phyloP scores from a whole-genome alignment of 2,113 vertebrate species.

The Oryzias javanicus region DNA sequence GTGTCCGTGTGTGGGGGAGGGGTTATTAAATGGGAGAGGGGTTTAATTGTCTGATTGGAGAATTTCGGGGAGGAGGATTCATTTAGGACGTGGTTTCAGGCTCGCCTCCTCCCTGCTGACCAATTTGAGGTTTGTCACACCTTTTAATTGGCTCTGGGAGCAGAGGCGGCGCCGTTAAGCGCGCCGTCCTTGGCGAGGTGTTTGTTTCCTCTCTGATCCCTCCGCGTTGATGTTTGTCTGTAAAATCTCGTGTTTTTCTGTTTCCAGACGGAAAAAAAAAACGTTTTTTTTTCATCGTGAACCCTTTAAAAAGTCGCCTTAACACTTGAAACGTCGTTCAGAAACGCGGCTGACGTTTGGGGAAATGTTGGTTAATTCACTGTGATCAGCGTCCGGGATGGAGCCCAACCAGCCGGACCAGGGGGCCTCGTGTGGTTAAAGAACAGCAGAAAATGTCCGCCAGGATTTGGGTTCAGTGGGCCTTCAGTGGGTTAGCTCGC shows the following conservation, averaged over 20 bases:
- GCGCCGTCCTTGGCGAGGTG: slow-evolving; percentile 17
- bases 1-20: slow-evolving; percentile 5
- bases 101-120: slow-evolving; percentile 15
- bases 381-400: neutral
- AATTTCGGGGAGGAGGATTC: slow-evolving; percentile 43
- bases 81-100: slow-evolving; percentile 43
- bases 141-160: slow-evolving; percentile 54
- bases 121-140: slow-evolving; percentile 39
- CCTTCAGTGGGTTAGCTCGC: too few species aligned
- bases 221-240: slow-evolving; percentile 5
- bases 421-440: too few species aligned
- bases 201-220: neutral
- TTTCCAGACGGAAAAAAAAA: slow-evolving; percentile 6
- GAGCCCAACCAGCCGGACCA: too few species aligned
- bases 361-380: neutral
- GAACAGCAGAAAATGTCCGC: too few species aligned
- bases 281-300: slow-evolving; percentile 1
- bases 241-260: slow-evolving; percentile 13
- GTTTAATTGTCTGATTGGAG: slow-evolving; percentile 51
- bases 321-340: slow-evolving; percentile 29
- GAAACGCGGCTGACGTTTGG: slow-evolving; percentile 29
- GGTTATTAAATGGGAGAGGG: slow-evolving; percentile 23
- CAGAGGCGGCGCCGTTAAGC: slow-evolving; percentile 22
- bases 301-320: slow-evolving; percentile 58
- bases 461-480: too few species aligned